Evolutionary conservation across 2,888 invertebrate genomes (phyloP), one percentile per base, ranked within the genome.

Genomic region (Hemaris fuciformis): DNA sequence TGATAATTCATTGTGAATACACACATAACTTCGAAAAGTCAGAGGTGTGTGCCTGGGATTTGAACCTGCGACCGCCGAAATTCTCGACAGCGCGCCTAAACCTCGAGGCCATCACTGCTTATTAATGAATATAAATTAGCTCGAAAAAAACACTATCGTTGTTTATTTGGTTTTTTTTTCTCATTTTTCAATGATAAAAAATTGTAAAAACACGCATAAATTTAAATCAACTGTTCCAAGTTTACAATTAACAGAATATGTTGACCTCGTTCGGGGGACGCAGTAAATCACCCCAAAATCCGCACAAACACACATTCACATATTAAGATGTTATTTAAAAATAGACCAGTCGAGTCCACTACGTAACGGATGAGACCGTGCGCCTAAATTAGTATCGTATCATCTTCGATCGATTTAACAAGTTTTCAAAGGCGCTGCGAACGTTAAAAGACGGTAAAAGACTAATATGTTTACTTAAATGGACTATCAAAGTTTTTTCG

Each of bases 371-470:
- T 53, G 63, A 63, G 69, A 61, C 66, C 67, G 69, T 70, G 64
- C 67, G 64, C 68, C 63, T 61, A 58, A 66, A 72, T 70, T 73
- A 75, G 77, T 76, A 61, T 46, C 59, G 69, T 65, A 70, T 64
- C 72, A 72, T 70, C 72, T 62, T 42, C 57, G 60, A 63, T 63
- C 60, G 63, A 63, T 60, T 57, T 60, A 63, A 63, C 59, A 62
- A 56, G 62, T 43, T 59, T 57, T 62, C 62, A 62, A 62, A 62
- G 59, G 45, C 48, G 59, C 23, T 57, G 31, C 20, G 46, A 45
- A 46, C 61, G 61, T 61, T 46, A 61, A 61, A 61, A 61, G 45
- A 53, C 38, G 18, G 53, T 60, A 23, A 60, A 60, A 60, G 38
- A 48, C 60, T 53, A 59, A 22, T 38, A n/a, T 60, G 72, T 69